Percentiles rank a stretch among this genome's conserved stretches.
These are phyloP conservation scores for Molossus molossus DNA, from an alignment of 2,797 vertebrate species.

Conservation along the genomic window DNA sequence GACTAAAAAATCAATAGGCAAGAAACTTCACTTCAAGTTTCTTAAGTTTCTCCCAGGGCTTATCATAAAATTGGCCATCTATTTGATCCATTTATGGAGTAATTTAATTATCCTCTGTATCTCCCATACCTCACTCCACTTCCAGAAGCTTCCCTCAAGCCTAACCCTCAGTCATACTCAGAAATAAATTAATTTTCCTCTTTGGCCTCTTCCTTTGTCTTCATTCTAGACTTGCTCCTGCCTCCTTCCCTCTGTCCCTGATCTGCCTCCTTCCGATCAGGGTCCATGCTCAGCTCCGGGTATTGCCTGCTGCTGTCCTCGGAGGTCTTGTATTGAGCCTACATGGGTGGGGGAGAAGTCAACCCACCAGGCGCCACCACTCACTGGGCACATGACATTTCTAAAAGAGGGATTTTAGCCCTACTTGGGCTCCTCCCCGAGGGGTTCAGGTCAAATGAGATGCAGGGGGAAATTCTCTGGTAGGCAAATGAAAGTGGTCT, in stretches of 20 bases:
- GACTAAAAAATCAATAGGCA: neutral
- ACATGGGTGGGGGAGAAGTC: neutral
- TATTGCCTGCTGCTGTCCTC: neutral
- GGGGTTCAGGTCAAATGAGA: neutral
- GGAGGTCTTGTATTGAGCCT: neutral
- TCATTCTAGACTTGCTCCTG: neutral
- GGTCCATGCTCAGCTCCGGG: neutral
- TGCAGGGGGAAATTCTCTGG: neutral
- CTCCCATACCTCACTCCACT: neutral
- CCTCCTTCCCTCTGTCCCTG: neutral
- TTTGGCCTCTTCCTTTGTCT: neutral
- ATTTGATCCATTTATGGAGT: neutral
- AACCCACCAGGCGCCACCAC: neutral
- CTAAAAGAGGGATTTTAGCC: neutral
- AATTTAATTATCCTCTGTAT: neutral
- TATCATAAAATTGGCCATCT: neutral
- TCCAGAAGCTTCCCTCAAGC: constrained; percentile 26
- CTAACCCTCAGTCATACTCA: neutral
- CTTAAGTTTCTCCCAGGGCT: neutral
- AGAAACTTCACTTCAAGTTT: neutral
- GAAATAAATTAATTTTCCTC: neutral
- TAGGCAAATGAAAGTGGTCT: neutral
- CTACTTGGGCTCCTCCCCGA: neutral
- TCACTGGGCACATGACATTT: neutral
- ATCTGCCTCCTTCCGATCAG: neutral